A percentile compares a stretch with the other conserved stretches of the same genome.
Conservation (phyloP, 2,113 vertebrate species). For the Gambusia holbrooki region DNA sequence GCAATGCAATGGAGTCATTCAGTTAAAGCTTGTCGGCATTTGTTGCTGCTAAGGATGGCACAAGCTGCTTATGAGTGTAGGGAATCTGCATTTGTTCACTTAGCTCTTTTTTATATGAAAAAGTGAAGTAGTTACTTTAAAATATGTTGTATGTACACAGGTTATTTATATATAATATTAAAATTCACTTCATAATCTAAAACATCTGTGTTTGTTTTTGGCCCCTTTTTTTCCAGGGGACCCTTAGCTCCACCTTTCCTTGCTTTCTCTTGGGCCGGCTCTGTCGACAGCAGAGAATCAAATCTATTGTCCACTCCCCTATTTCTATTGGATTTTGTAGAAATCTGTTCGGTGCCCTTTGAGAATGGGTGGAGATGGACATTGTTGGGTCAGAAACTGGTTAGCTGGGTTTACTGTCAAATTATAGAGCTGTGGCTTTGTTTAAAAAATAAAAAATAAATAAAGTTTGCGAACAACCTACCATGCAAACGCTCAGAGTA, state of each 20-base stretch:
- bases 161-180: too few species aligned
- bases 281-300: neutral
- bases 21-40: too few species aligned
- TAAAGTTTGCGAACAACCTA: conserved; percentile 56
- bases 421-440: conserved; percentile 60
- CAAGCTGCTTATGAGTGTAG: neutral
- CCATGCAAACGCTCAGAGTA: conserved; percentile 35
- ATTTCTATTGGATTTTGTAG: neutral
- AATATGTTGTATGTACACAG: too few species aligned
- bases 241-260: too few species aligned
- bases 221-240: too few species aligned
- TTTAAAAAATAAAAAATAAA: conserved; percentile 54
- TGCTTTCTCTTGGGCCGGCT: too few species aligned
- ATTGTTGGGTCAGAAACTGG: conserved; percentile 47
- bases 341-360: neutral
- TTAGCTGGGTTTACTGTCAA: conserved; percentile 52
- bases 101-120: neutral
- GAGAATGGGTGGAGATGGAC: conserved; percentile 38
- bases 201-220: too few species aligned
- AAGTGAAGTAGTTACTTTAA: too few species aligned
- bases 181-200: too few species aligned
- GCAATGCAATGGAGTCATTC: neutral
- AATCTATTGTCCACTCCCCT: neutral
- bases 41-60: neutral
- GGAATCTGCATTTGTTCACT: neutral